Conservation (phyloP, 2,888 invertebrate genomes). For the Leptogaster cylindrica region DNA sequence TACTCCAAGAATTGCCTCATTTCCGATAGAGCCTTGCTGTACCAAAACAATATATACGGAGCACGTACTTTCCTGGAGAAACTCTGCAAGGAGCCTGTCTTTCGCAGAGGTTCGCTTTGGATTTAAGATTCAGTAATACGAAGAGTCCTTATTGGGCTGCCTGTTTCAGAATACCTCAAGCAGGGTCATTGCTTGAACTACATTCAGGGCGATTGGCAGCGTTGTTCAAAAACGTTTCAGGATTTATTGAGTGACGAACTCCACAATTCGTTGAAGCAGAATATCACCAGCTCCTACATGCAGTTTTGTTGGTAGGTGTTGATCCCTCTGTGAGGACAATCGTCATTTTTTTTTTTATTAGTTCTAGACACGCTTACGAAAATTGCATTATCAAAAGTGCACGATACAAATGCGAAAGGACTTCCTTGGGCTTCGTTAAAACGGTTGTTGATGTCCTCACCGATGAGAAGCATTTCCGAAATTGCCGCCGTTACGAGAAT, state of each 20-base stretch:
- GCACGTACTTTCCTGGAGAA: slow-evolving; percentile 57
- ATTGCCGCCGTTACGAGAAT: slow-evolving; percentile 57
- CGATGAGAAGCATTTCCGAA: slow-evolving; percentile 59
- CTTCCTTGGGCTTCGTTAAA: slow-evolving; percentile 58
- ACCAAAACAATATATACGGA: slow-evolving; percentile 58
- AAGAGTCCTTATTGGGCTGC: background rate
- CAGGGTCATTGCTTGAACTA: slow-evolving; percentile 60
- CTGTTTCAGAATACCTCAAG: slow-evolving; percentile 55
- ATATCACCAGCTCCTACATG: slow-evolving; percentile 58
- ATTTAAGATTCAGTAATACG: background rate
- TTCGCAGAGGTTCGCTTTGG: slow-evolving; percentile 56
- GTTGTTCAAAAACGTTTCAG: slow-evolving; percentile 57
- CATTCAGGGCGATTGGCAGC: slow-evolving; percentile 59
- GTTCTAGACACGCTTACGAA: slow-evolving; percentile 61
- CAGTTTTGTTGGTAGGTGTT: slow-evolving; percentile 60
- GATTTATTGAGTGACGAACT: slow-evolving; percentile 57
- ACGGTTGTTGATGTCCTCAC: slow-evolving; percentile 60
- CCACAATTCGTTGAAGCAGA: slow-evolving; percentile 49
- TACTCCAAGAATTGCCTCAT: slow-evolving; percentile 58
- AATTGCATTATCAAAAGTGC: slow-evolving; percentile 61
- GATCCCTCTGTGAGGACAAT: background rate
- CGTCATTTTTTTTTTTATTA: slow-evolving; percentile 47
- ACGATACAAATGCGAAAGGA: slow-evolving; percentile 57
- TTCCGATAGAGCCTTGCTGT: slow-evolving; percentile 53
- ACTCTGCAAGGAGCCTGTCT: slow-evolving; percentile 57